Percentiles rank a stretch among this genome's conserved stretches.
These are phyloP conservation scores for Distichodus sexfasciatus DNA, from an alignment of 2,797 vertebrate genomes.

Conservation along the genomic window DNA sequence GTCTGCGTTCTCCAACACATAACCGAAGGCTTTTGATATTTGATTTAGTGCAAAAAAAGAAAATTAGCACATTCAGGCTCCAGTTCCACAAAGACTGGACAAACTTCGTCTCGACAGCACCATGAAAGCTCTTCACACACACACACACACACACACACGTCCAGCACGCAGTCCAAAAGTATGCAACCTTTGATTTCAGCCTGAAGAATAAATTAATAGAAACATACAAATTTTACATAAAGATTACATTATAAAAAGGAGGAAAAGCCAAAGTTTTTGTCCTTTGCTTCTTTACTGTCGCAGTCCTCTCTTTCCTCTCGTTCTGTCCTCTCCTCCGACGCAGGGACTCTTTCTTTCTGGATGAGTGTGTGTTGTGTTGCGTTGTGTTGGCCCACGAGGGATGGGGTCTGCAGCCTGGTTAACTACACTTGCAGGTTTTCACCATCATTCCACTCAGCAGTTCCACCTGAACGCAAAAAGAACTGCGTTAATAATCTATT, in stretches of 20 bases:
- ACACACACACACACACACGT: too few relatives aligned
- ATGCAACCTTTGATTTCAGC: background rate
- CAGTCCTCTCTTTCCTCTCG: conserved; percentile 3
- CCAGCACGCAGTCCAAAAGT: conserved; percentile 13
- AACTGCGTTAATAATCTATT: too few relatives aligned
- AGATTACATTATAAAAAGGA: background rate
- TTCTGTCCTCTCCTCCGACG: background rate
- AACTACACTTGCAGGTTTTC: conserved; percentile 89
- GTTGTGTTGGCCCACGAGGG: conserved; percentile 26
- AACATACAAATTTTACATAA: conserved; percentile 16
- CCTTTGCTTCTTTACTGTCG: background rate
- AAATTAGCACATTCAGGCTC: too few relatives aligned
- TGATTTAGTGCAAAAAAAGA: conserved; percentile 16
- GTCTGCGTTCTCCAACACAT: background rate
- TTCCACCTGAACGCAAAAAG: conserved; percentile 75
- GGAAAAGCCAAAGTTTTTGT: background rate
- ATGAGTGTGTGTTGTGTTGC: background rate
- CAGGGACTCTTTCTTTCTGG: conserved; percentile 25
- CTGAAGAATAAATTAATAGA: conserved; percentile 47
- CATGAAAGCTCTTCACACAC: conserved; percentile 42
- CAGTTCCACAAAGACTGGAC: background rate
- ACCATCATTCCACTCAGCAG: conserved; percentile 92
- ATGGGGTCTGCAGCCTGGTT: conserved; percentile 50
- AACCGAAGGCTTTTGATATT: background rate
- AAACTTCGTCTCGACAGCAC: conserved; percentile 32